phyloP scores from a whole-genome alignment of 1,140 invertebrate species.

The Trissolcus basalis region DNA sequence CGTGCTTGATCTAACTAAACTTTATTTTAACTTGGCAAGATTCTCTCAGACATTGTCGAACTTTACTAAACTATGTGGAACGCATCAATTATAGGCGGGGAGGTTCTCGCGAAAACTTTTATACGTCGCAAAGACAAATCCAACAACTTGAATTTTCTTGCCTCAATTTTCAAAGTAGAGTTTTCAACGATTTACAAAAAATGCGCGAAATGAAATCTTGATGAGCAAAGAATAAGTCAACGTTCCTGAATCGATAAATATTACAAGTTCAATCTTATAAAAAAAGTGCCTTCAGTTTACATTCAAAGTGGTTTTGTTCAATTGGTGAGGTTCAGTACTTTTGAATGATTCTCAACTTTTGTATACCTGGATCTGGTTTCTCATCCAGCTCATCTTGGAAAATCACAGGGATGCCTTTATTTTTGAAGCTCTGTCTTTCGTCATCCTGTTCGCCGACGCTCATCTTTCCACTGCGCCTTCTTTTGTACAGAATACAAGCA shows the following conservation, averaged over 20 bases:
- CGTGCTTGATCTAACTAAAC: constrained; percentile 10
- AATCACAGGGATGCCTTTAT: constrained; percentile 95
- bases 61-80: constrained; percentile 30
- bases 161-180: constrained; percentile 7
- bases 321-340: no score
- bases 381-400: constrained; percentile 96
- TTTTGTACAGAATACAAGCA: constrained; percentile 91
- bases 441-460: constrained; percentile 85
- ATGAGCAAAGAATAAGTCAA: no score
- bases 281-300: no score
- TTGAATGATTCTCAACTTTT: no score
- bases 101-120: constrained; percentile 12
- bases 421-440: constrained; percentile 87
- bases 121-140: constrained; percentile 20
- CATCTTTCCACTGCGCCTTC: constrained; percentile 88
- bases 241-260: no score
- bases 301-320: no score
- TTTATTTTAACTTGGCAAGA: constrained; percentile 27
- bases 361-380: constrained; percentile 84
- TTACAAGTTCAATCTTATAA: no score
- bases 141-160: constrained; percentile 17
- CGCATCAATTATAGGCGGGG: constrained; percentile 35
- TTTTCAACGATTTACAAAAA: constrained; percentile 13
- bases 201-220: neutral
- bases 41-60: constrained; percentile 24